Evolutionary conservation across 2,113 vertebrate species (phyloP).

Genomic region (Raphicerus campestris): DNA sequence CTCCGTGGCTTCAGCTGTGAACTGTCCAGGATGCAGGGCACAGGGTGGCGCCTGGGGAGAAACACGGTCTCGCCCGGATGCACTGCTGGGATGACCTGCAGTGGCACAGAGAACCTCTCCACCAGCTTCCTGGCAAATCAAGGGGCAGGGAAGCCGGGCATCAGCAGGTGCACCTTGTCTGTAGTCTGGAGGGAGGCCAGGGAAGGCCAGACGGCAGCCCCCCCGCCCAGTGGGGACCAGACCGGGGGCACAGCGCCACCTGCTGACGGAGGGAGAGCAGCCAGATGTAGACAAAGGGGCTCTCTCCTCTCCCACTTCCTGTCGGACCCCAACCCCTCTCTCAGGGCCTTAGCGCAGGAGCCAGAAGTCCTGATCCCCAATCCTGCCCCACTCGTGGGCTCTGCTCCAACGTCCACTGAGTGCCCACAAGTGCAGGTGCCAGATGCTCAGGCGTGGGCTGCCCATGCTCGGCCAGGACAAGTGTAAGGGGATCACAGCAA

Average conservation of each 20-base stretch:
- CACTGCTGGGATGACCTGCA: constrained; percentile 32
- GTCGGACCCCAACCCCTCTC: not conserved
- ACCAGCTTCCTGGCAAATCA: constrained; percentile 53
- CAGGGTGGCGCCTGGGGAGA: not conserved
- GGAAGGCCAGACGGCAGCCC: not conserved
- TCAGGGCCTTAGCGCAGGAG: not conserved
- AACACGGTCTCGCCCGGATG: constrained; percentile 67
- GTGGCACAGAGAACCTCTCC: constrained; percentile 44
- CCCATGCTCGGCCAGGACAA: not conserved
- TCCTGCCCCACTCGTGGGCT: not conserved
- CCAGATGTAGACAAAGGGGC: not conserved
- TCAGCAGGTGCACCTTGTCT: not conserved
- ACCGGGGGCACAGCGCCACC: not conserved
- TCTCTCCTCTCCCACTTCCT: not conserved
- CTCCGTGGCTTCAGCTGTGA: constrained; percentile 50
- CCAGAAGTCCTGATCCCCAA: not conserved
- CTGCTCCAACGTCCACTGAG: not conserved
- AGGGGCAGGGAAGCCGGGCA: rapidly evolving
- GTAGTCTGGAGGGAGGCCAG: not conserved
- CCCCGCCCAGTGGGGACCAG: rapidly evolving
- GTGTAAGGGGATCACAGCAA: not conserved
- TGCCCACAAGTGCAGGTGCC: not conserved
- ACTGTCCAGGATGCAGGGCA: constrained; percentile 37
- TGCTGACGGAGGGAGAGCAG: not conserved
- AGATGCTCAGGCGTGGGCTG: not conserved